Evolutionary conservation across 2,113 vertebrate species (phyloP).

Genomic region (Pluvianellus socialis): DNA sequence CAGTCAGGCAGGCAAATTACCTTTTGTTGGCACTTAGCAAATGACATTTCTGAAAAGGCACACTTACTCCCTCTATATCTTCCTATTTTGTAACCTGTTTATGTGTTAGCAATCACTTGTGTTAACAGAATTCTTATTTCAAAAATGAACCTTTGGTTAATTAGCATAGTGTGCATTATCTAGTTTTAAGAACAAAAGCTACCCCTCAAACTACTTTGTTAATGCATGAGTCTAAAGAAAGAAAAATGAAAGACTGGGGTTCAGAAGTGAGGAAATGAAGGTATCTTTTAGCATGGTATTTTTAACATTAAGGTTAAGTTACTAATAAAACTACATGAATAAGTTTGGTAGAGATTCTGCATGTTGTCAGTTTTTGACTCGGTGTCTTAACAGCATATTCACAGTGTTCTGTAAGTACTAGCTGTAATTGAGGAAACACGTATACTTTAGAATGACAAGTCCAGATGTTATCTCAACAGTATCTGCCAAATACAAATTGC

Average conservation of each 20-base stretch:
- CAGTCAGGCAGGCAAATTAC: neutral
- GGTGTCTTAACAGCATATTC: neutral
- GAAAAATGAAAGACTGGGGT: fast-evolving
- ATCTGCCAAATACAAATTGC: neutral
- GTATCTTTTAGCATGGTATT: neutral
- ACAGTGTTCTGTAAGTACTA: neutral
- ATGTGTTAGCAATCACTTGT: neutral
- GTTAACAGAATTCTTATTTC: neutral
- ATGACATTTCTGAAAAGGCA: neutral
- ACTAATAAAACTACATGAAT: neutral
- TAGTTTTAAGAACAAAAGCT: neutral
- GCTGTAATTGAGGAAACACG: neutral
- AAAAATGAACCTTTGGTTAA: neutral
- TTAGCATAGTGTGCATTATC: neutral
- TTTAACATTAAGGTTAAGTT: neutral
- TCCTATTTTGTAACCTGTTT: neutral
- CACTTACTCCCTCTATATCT: neutral
- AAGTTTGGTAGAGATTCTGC: neutral
- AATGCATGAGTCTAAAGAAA: neutral
- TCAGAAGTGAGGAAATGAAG: neutral
- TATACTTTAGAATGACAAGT: neutral
- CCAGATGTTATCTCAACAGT: neutral
- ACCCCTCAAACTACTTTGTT: neutral
- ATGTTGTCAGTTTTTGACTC: neutral
- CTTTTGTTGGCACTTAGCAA: neutral